phyloP scores from a whole-genome alignment of 30 jellyfish, hydroid and myxozoan species.

The Hydractinia symbiolongicarpus region DNA sequence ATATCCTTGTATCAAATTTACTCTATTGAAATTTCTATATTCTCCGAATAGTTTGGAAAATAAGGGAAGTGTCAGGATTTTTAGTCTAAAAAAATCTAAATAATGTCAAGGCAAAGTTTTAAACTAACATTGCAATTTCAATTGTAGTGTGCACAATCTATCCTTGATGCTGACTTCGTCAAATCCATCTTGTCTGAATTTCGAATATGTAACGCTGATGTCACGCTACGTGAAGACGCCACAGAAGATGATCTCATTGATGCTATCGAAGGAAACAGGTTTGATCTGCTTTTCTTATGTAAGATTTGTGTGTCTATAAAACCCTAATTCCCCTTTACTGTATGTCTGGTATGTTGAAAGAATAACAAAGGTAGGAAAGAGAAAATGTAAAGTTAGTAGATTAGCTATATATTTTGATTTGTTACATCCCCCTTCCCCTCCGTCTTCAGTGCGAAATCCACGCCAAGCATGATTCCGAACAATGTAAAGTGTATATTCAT shows the following conservation, averaged over 20 bases:
- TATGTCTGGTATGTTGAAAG: too few relatives aligned
- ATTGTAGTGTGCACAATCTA: conserved; percentile 75
- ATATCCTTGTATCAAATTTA: too few relatives aligned
- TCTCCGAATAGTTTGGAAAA: too few relatives aligned
- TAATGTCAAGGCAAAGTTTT: too few relatives aligned
- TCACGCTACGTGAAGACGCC: conserved; percentile 78
- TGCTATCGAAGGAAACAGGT: conserved; percentile 98
- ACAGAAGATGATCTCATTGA: conserved; percentile 98
- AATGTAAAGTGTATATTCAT: neutral
- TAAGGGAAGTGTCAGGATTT: too few relatives aligned
- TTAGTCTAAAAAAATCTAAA: too few relatives aligned
- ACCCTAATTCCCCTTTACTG: neutral
- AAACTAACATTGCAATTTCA: neutral
- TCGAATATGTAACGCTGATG: conserved; percentile 95
- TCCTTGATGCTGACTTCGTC: conserved; percentile 75
- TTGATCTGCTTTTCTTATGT: neutral
- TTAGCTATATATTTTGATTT: too few relatives aligned
- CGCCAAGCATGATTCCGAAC: neutral
- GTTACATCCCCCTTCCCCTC: too few relatives aligned
- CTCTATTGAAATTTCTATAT: too few relatives aligned
- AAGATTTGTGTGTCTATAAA: neutral
- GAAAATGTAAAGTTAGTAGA: too few relatives aligned
- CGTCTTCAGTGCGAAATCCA: too few relatives aligned
- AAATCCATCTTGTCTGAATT: conserved; percentile 81
- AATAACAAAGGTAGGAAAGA: neutral